Evolutionary conservation across 2,888 invertebrate genomes (phyloP).

Genomic region (Herminia tarsipennalis): DNA sequence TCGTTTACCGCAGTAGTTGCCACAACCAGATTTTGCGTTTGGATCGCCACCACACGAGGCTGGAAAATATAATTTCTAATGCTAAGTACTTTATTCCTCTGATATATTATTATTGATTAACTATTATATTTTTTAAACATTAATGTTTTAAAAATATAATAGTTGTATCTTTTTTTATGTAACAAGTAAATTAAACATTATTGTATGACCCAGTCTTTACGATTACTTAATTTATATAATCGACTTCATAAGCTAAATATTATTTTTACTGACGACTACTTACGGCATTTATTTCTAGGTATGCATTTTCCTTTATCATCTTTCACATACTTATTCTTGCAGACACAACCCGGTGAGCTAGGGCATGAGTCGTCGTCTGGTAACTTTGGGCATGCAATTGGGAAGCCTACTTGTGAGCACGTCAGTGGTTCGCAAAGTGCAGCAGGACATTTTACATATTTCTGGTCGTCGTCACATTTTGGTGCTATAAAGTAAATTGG

Average conservation of each 20-base stretch:
- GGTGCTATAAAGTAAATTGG: slow-evolving; percentile 1
- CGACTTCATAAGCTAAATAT: too few species aligned
- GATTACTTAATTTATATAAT: too few species aligned
- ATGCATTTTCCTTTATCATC: slow-evolving; percentile 40
- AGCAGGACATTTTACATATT: slow-evolving; percentile 37
- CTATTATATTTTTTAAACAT: neutral
- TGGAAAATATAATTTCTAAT: too few species aligned
- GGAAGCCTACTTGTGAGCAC: slow-evolving; percentile 43
- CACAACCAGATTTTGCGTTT: slow-evolving; percentile 45
- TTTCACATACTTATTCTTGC: slow-evolving; percentile 25
- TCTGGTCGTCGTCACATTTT: slow-evolving; percentile 4
- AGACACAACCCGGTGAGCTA: slow-evolving; percentile 6
- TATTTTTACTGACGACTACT: too few species aligned
- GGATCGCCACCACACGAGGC: slow-evolving; percentile 44
- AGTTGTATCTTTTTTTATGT: too few species aligned
- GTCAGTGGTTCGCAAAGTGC: slow-evolving; percentile 22
- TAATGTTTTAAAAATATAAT: too few species aligned
- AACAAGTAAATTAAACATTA: too few species aligned
- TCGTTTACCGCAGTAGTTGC: slow-evolving; percentile 40
- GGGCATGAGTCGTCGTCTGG: neutral
- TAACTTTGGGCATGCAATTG: slow-evolving; percentile 22
- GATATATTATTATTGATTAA: too few species aligned
- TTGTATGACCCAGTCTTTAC: too few species aligned
- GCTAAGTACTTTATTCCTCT: too few species aligned
- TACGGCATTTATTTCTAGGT: slow-evolving; percentile 35